Evolutionary conservation across 1,140 invertebrate species (phyloP).

Genomic region (Oedothorax gibbosus): DNA sequence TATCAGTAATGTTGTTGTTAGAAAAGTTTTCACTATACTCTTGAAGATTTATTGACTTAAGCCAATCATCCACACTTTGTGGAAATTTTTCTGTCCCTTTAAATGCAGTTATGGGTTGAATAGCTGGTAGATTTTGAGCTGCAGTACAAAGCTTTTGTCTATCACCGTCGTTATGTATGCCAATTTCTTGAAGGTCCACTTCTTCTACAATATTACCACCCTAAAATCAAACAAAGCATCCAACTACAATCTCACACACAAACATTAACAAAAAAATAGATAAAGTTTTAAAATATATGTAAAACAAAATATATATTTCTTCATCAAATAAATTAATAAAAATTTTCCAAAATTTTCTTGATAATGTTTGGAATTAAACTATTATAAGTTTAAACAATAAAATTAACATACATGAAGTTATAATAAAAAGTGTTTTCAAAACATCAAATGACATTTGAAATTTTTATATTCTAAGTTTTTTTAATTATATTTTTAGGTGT

Average conservation of each 20-base stretch:
- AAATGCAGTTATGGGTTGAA: conserved; percentile 64
- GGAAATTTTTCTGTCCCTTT: conserved; percentile 41
- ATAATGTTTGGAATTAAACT: no score
- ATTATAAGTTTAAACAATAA: no score
- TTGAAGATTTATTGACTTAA: conserved; percentile 77
- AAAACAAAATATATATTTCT: background rate
- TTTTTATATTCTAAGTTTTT: no score
- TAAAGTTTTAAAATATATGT: background rate
- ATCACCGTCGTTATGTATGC: conserved; percentile 82
- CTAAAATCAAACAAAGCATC: conserved; percentile 64
- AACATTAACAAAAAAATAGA: background rate
- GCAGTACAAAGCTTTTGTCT: conserved; percentile 75
- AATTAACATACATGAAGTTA: no score
- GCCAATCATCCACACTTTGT: conserved; percentile 79
- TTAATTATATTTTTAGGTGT: no score
- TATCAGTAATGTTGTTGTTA: conserved; percentile 90
- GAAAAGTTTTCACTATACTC: conserved; percentile 79
- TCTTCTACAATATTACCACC: conserved; percentile 84
- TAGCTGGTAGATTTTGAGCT: conserved; percentile 65
- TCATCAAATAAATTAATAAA: background rate
- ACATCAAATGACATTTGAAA: no score
- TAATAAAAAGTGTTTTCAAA: no score
- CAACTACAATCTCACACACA: no score
- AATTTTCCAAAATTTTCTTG: no score
- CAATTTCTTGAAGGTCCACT: conserved; percentile 84